Percentiles rank a stretch among this genome's conserved stretches.
Conservation (phyloP, 2,888 invertebrate species). For the Dorcus parallelipipedus region DNA sequence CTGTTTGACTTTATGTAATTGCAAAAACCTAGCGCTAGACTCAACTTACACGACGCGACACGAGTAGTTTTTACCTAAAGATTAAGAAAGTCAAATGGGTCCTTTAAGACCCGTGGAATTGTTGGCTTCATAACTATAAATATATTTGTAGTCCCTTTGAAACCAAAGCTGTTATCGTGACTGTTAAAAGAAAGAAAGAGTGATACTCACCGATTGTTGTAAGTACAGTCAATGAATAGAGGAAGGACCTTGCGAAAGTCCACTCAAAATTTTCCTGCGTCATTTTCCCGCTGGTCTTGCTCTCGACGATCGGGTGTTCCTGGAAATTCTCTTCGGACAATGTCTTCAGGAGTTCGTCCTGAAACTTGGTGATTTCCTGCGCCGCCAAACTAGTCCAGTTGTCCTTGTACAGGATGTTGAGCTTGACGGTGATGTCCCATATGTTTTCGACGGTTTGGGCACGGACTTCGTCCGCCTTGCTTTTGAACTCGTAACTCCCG, state of each 20-base stretch:
- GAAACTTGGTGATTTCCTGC: constrained; percentile 72
- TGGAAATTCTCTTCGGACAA: constrained; percentile 70
- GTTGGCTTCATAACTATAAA: too few species aligned
- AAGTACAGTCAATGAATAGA: constrained; percentile 91
- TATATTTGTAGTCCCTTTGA: too few species aligned
- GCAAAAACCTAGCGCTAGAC: too few species aligned
- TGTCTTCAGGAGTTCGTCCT: constrained; percentile 70
- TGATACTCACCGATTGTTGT: constrained; percentile 79
- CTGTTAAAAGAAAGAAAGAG: neutral
- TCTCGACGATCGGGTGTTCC: constrained; percentile 38
- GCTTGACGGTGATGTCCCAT: constrained; percentile 84
- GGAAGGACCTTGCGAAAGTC: constrained; percentile 87
- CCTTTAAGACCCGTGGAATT: too few species aligned
- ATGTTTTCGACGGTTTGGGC: constrained; percentile 79
- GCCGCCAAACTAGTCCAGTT: constrained; percentile 86
- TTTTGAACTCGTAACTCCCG: constrained; percentile 26
- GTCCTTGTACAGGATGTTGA: constrained; percentile 84
- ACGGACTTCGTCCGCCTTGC: constrained; percentile 57
- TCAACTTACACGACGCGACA: too few species aligned
- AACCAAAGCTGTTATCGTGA: too few species aligned
- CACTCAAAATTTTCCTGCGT: constrained; percentile 63
- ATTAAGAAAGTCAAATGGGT: too few species aligned
- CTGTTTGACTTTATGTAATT: too few species aligned
- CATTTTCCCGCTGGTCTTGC: constrained; percentile 49
- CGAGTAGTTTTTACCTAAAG: too few species aligned